phyloP scores from a whole-genome alignment of 1,140 invertebrate genomes.

The Branchinecta lindahli region DNA sequence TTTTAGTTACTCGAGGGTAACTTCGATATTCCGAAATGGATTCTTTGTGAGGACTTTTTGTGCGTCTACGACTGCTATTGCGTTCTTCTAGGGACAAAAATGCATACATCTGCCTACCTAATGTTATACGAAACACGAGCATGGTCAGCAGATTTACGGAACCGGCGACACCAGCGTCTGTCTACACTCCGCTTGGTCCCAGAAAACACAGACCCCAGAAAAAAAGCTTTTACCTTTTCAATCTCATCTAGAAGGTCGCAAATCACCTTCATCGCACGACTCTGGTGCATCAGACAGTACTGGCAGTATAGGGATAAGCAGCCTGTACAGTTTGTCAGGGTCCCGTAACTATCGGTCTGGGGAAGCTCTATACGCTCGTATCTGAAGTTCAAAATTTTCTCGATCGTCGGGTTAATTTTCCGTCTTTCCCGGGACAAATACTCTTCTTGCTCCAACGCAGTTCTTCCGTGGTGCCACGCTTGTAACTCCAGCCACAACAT shows the following conservation, averaged over 20 bases:
- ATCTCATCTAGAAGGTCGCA: conserved; percentile 49
- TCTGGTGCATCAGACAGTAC: conserved; percentile 47
- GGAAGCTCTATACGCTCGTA: conserved; percentile 25
- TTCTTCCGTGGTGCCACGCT: conserved; percentile 56
- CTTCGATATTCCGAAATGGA: no score
- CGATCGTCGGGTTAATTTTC: conserved; percentile 47
- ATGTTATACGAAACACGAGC: no score
- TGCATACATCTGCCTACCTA: no score
- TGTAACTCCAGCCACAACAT: conserved; percentile 77
- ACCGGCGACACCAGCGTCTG: no score
- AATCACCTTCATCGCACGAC: conserved; percentile 53
- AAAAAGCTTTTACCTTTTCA: conserved; percentile 36
- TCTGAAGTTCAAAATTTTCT: conserved; percentile 60
- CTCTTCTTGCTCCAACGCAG: conserved; percentile 53
- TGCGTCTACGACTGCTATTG: no score
- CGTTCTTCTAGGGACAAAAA: no score
- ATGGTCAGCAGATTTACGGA: no score
- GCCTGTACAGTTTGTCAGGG: conserved; percentile 28
- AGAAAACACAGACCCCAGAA: no score
- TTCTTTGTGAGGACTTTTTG: no score
- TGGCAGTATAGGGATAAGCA: conserved; percentile 54
- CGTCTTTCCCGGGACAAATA: conserved; percentile 54
- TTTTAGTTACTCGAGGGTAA: no score
- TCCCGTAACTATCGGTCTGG: not conserved
- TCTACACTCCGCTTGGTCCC: no score